These are phyloP conservation scores for Drosophila suboccidentalis DNA, from an alignment of 2,888 invertebrate genomes.

Conservation along the genomic window DNA sequence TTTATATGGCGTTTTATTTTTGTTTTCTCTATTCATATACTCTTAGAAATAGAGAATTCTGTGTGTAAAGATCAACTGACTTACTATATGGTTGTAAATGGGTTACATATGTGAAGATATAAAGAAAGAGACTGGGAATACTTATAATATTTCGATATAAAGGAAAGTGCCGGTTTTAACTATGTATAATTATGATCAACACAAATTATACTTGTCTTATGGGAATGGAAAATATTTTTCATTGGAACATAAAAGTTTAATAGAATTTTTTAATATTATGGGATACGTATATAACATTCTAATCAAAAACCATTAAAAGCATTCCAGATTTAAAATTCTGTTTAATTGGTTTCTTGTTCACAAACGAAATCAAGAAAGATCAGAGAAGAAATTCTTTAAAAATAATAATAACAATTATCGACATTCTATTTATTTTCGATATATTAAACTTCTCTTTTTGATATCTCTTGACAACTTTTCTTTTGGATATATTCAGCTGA, in stretches of 20 bases:
- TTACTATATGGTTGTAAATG: not conserved
- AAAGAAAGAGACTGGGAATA: not conserved
- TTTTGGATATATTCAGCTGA: too few relatives aligned
- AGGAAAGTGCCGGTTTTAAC: not conserved
- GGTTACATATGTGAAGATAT: not conserved
- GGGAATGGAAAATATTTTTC: not conserved
- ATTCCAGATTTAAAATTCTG: too few relatives aligned
- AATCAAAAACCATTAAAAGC: too few relatives aligned
- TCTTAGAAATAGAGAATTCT: not conserved
- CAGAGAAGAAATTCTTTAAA: not conserved
- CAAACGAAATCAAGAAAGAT: not conserved
- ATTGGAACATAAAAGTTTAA: not conserved
- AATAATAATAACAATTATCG: too few relatives aligned
- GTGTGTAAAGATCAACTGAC: not conserved
- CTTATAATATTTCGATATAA: not conserved
- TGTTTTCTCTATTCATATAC: not conserved
- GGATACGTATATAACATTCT: too few relatives aligned
- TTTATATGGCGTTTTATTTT: conserved; percentile 10
- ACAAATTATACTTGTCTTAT: not conserved
- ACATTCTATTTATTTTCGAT: too few relatives aligned
- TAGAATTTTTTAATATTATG: too few relatives aligned
- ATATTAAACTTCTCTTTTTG: too few relatives aligned
- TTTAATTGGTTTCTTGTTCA: not conserved
- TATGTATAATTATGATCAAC: not conserved
- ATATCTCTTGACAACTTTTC: too few relatives aligned